A percentile compares a stretch with the other conserved stretches of the same genome.
Conservation (phyloP, 1,140 invertebrate genomes). For the Melitaea cinxia region DNA sequence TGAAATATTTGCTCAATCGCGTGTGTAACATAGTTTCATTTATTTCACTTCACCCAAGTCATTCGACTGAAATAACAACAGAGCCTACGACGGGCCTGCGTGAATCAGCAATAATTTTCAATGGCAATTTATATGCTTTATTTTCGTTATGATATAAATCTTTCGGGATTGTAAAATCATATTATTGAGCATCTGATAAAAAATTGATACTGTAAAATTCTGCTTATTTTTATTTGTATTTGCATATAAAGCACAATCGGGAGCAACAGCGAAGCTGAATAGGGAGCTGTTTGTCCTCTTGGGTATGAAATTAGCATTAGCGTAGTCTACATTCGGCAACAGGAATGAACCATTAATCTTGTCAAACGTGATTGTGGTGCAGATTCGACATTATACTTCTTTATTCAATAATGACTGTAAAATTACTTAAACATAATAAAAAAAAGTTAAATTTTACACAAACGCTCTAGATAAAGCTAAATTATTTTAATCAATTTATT, state of each 20-base stretch:
- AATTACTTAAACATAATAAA: not conserved
- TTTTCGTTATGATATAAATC: constrained; percentile 31
- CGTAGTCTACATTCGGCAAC: constrained; percentile 56
- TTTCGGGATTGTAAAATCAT: constrained; percentile 7
- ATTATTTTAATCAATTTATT: no score
- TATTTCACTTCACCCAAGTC: constrained; percentile 76
- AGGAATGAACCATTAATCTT: constrained; percentile 63
- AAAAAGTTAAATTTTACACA: not conserved
- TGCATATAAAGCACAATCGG: constrained; percentile 19
- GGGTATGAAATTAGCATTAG: constrained; percentile 57
- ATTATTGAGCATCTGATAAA: not conserved
- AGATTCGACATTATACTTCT: constrained; percentile 48
- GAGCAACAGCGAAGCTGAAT: constrained; percentile 21
- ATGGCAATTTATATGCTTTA: constrained; percentile 46
- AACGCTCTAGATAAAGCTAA: not conserved
- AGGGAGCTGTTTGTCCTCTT: constrained; percentile 43
- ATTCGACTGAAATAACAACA: constrained; percentile 73
- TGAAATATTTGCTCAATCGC: constrained; percentile 77
- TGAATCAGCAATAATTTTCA: constrained; percentile 71
- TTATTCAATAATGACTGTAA: constrained; percentile 53
- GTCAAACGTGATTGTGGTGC: constrained; percentile 61
- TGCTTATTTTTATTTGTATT: not conserved
- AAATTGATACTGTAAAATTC: not conserved
- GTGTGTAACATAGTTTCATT: constrained; percentile 78
- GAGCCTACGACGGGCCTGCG: constrained; percentile 51